Evolutionary conservation across 2,113 vertebrate genomes (phyloP).

Genomic region (Chamaetylas fuelleborni): DNA sequence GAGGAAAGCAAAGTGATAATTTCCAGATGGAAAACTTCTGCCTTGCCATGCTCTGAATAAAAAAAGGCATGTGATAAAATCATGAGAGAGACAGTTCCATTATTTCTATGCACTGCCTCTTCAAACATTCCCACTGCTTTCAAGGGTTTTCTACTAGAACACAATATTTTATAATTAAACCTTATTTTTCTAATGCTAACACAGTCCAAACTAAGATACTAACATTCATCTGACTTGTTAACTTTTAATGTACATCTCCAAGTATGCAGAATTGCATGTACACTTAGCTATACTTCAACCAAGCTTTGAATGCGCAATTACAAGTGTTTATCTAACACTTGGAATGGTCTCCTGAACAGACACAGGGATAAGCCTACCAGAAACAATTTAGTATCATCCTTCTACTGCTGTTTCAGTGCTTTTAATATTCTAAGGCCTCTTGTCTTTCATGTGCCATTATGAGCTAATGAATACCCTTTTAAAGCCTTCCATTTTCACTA

Average conservation of each 20-base stretch:
- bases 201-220: background rate
- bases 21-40: slow-evolving; percentile 67
- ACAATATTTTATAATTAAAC: background rate
- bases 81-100: background rate
- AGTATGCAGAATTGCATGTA: background rate
- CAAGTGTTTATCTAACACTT: background rate
- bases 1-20: slow-evolving; percentile 72
- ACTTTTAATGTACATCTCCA: background rate
- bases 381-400: background rate
- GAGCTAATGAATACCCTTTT: background rate
- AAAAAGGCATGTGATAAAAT: background rate
- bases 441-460: background rate
- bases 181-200: background rate
- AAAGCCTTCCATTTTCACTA: background rate
- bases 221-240: background rate
- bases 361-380: background rate
- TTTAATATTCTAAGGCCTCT: background rate
- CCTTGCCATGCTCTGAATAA: slow-evolving; percentile 64
- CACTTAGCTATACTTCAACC: background rate
- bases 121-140: background rate
- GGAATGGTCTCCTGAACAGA: background rate
- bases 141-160: background rate
- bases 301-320: background rate
- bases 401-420: background rate
- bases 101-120: background rate